Evolutionary conservation across 1,140 invertebrate genomes (phyloP), one percentile per base, ranked within the genome.

Genomic region (Babylonia areolata): DNA sequence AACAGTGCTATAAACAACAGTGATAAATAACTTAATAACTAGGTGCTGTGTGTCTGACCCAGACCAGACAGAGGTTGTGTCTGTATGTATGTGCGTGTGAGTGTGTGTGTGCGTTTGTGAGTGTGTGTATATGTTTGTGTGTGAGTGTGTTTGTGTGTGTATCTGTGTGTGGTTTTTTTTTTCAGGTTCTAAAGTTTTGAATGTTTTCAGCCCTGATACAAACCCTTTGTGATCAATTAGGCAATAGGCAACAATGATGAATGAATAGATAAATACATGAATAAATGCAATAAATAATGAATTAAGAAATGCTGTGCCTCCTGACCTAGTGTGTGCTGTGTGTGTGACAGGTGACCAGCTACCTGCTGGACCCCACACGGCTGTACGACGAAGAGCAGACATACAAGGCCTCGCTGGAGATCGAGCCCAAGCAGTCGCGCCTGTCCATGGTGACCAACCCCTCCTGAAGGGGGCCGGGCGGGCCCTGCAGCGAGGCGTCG

Each of bases 371-470:
- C 92, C 95, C 96, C 31, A 93, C 91, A 33, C 90, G 94, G 33
- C 94, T 97, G 23, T 94, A 98, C 73, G 95, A 96, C 81, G 97
- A 98, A 91, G 97, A 98, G 89, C 96, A 97, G 88, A 95, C 98
- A 33, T 98, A 98, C 94, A 95, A 96, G 87, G 95, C 96, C 88
- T 98, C 97, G 2, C 94, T 98, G 89, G 96, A 97, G 90, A 96
- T 98, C 87, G 98, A 98, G 94, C 97, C 97, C 5, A 96, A 97
- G 88, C 90, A 91, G 88, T 94, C 93, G 35, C 88, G 91, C 46
- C 86, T 93, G 75, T 93, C 93, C 33, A 90, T 92, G 35, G 90
- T 91, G 51, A 91, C 92, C 20, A 85, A 79, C 33, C 87, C 87
- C 37, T 87, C 87, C n/a, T 89, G 87, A 89, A 69, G 77, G 23